phyloP scores from a whole-genome alignment of 2,888 invertebrate species.

The Charanyca ferruginea region DNA sequence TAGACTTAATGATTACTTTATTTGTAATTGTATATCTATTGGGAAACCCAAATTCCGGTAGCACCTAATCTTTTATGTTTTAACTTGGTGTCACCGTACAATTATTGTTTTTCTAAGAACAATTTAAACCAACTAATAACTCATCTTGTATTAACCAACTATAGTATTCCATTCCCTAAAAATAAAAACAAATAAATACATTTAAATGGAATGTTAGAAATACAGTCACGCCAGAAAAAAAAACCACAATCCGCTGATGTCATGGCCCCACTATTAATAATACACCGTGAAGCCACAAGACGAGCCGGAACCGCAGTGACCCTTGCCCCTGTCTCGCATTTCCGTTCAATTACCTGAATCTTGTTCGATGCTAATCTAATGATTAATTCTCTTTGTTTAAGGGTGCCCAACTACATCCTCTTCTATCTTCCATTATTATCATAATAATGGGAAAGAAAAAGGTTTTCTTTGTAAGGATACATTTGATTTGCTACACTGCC shows the following conservation, averaged over 20 bases:
- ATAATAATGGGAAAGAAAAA: slow-evolving; percentile 16
- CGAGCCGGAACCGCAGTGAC: slow-evolving; percentile 63
- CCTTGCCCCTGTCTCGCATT: slow-evolving; percentile 68
- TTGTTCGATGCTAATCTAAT: slow-evolving; percentile 69
- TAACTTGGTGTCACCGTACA: too few species aligned
- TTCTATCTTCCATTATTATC: slow-evolving; percentile 20
- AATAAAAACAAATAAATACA: too few species aligned
- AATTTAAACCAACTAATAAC: too few species aligned
- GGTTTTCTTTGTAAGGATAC: slow-evolving; percentile 2
- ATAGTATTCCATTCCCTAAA: too few species aligned
- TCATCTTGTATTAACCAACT: too few species aligned
- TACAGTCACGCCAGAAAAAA: background rate
- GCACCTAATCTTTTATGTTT: too few species aligned
- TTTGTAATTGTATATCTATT: too few species aligned
- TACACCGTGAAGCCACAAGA: slow-evolving; percentile 57
- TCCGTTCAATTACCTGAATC: slow-evolving; percentile 67
- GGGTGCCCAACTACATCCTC: slow-evolving; percentile 10
- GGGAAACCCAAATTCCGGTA: too few species aligned
- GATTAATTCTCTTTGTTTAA: slow-evolving; percentile 62
- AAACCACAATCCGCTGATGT: slow-evolving; percentile 13
- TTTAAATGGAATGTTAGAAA: too few species aligned
- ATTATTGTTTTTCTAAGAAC: too few species aligned
- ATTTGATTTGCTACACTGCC: slow-evolving; percentile 28
- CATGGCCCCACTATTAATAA: slow-evolving; percentile 48
- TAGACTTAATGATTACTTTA: too few species aligned